Base-by-base conservation (phyloP, 2,797 vertebrate species). In the Taenioides sp. region DNA sequence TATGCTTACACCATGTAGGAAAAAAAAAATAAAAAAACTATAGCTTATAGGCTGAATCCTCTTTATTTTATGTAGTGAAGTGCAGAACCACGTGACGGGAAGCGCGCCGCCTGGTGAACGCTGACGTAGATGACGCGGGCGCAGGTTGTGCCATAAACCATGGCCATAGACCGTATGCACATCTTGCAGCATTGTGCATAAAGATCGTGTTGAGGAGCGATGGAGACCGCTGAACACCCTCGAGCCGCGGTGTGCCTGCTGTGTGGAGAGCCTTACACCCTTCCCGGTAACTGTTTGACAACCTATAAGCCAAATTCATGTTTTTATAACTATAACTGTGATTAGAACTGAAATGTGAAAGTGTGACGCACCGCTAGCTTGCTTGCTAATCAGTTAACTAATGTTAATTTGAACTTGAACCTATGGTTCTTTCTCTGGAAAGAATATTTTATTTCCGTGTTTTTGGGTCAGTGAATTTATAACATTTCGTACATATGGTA, bases 181-280 rank as follows among this genome's bases (percentile, higher is more conserved):
- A 37, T 34, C 34, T 2, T 37, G 34, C 34, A 37, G 34, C 34
- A 22, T 62, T 11, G 28, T 55, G 54, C n/a, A 12, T 3, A 7
- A 10, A 10, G 2, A 55, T 55, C 11, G 31, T 22, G 5, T 0
- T 2, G n/a, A 14, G 5, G 12, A 52, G 25, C 22, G 16, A 89
- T 89, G 87, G 72, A 86, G 0, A 4, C 10, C 25, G 37, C 2
- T 0, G 40, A 75, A 0, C 59, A 1, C 1, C 12, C 5, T 1
- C 40, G 27, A 20, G 65, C 77, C 11, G 75, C 49, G 4, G 3
- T 40, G 0, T 94, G 93, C 71, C 58, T 14, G 0, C 55, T 75
- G 0, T 93, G 92, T 57, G 89, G 84, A n/a, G 72, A 80, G 17
- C 22, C 43, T 0, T 93, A 88, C 70, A 85, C 43, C 4, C 73